Conservation (phyloP, 2,797 vertebrate genomes). For the Balearica regulorum region DNA sequence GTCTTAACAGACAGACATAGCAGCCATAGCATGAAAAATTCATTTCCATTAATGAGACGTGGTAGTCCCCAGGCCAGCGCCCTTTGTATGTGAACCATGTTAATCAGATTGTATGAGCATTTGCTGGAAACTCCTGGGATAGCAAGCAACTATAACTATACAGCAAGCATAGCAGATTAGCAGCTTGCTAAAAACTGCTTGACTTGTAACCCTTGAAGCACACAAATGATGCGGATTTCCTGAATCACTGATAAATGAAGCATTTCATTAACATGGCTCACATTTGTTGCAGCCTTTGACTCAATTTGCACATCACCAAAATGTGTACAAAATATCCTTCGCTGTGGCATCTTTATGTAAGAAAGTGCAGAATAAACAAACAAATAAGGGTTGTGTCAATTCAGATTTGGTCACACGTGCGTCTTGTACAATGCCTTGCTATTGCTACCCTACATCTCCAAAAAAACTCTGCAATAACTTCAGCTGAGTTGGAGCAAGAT, state of each 20-base stretch:
- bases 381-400: not conserved
- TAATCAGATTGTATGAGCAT: slow-evolving; percentile 73
- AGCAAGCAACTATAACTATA: slow-evolving; percentile 48
- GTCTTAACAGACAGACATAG: not conserved
- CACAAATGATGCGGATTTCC: not conserved
- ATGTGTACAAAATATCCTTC: not conserved
- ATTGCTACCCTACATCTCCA: not conserved
- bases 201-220: slow-evolving; percentile 70
- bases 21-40: slow-evolving; percentile 65
- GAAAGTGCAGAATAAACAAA: not conserved
- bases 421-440: not conserved
- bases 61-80: slow-evolving; percentile 68
- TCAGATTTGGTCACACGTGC: accelerated
- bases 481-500: not conserved
- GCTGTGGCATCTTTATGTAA: not conserved
- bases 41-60: slow-evolving; percentile 69
- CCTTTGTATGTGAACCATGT: slow-evolving; percentile 67
- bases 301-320: not conserved
- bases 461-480: not conserved
- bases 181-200: slow-evolving; percentile 69
- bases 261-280: not conserved
- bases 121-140: slow-evolving; percentile 67
- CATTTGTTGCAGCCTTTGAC: not conserved
- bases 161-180: slow-evolving; percentile 64
- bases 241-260: not conserved